Evolutionary conservation across 2,113 vertebrate genomes (phyloP).

Genomic region (Cyprinus carpio): DNA sequence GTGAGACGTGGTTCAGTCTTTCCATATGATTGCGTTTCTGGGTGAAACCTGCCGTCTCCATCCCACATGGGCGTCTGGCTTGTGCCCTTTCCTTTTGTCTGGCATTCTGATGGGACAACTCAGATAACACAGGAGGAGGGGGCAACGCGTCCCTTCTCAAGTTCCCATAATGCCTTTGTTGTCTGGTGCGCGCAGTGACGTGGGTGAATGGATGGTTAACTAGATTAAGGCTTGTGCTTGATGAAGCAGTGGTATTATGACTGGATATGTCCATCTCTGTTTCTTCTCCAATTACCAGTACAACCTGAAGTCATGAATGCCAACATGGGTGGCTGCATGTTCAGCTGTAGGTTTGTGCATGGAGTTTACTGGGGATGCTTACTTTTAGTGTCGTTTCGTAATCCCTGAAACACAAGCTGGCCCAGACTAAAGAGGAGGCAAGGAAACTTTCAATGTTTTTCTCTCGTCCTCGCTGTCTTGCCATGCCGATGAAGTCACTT

Average conservation of each 20-base stretch:
- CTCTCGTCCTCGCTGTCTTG: conserved; percentile 28
- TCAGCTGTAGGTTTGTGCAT: background rate
- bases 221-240: conserved; percentile 30
- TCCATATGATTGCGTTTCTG: conserved; percentile 21
- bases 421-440: background rate
- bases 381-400: conserved; percentile 3
- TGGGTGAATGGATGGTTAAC: conserved; percentile 14
- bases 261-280: background rate
- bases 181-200: conserved; percentile 11
- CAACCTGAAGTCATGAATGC: conserved; percentile 20
- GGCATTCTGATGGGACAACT: conserved; percentile 25
- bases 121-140: conserved; percentile 25
- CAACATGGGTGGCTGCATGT: conserved; percentile 24
- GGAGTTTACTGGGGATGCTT: background rate
- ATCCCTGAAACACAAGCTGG: background rate
- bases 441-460: conserved; percentile 34
- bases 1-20: conserved; percentile 9
- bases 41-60: conserved; percentile 22
- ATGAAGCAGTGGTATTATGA: conserved; percentile 15
- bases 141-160: conserved; percentile 1
- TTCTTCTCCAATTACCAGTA: background rate
- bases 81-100: conserved; percentile 36
- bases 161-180: conserved; percentile 43
- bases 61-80: conserved; percentile 27
- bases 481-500: conserved; percentile 46